Percentiles rank a stretch among this genome's conserved stretches.
phyloP scores from a whole-genome alignment of 2,888 invertebrate species.

The Papilio gigon region DNA sequence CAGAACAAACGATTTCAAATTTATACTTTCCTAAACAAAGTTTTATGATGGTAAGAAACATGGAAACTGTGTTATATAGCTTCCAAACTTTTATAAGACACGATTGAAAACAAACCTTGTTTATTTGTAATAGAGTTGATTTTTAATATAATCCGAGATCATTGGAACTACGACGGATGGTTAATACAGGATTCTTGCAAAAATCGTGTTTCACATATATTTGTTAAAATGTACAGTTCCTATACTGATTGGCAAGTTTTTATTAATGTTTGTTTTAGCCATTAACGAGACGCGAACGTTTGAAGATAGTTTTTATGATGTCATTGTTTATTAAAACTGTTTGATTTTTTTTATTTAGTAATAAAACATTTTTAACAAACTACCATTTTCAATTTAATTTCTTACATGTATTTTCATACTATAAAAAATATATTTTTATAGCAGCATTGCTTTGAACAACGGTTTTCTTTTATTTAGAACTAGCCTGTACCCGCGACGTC shows the following conservation, averaged over 20 bases:
- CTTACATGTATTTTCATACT: no score
- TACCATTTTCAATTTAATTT: neutral
- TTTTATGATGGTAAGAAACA: neutral
- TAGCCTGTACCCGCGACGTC: no score
- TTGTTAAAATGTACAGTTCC: constrained; percentile 6
- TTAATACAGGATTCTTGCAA: neutral
- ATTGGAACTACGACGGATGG: neutral
- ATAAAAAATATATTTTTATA: no score
- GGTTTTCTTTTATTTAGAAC: no score
- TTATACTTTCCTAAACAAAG: neutral
- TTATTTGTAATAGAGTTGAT: neutral
- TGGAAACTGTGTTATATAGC: no score
- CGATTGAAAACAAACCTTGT: neutral
- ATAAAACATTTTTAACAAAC: neutral
- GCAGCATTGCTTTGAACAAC: no score
- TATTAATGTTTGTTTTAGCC: neutral
- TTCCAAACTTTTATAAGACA: neutral
- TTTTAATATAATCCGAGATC: neutral
- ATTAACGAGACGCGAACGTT: constrained; percentile 20
- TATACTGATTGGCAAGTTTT: constrained; percentile 19
- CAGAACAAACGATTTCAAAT: neutral
- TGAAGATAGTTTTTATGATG: constrained; percentile 15
- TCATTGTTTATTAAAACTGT: neutral
- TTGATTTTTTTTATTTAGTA: neutral
- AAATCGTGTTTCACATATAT: constrained; percentile 23